These are phyloP conservation scores for Ranitomeya variabilis DNA, from an alignment of 2,113 vertebrate genomes.

Conservation along the genomic window DNA sequence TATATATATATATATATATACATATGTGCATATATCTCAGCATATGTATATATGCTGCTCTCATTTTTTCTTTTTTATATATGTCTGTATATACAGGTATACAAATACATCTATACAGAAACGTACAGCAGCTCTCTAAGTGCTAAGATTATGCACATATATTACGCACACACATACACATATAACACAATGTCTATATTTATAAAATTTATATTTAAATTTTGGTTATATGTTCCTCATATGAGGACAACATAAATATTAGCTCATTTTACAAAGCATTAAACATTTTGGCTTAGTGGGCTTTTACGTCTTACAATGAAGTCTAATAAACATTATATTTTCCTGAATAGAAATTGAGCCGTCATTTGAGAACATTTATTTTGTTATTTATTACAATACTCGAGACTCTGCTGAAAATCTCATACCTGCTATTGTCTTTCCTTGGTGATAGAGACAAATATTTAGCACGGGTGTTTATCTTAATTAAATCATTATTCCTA, in stretches of 20 bases:
- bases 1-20: no score
- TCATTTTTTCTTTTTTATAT: no score
- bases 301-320: background rate
- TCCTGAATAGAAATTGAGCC: conserved; percentile 30
- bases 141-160: no score
- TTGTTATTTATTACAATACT: conserved; percentile 49
- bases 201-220: no score
- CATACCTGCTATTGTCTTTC: conserved; percentile 45
- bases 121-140: no score
- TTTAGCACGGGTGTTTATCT: conserved; percentile 64
- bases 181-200: no score
- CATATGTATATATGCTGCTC: no score
- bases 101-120: no score
- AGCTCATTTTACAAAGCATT: background rate
- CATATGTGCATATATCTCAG: no score
- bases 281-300: background rate
- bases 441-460: conserved; percentile 59
- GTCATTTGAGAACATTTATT: conserved; percentile 40
- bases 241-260: background rate
- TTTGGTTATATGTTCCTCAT: background rate
- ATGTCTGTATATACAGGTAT: no score
- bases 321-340: background rate
- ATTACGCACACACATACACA: no score
- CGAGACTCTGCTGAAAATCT: conserved; percentile 43
- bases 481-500: conserved; percentile 67